Conservation (phyloP, 2,797 vertebrate species). For the Garrulus glandarius region DNA sequence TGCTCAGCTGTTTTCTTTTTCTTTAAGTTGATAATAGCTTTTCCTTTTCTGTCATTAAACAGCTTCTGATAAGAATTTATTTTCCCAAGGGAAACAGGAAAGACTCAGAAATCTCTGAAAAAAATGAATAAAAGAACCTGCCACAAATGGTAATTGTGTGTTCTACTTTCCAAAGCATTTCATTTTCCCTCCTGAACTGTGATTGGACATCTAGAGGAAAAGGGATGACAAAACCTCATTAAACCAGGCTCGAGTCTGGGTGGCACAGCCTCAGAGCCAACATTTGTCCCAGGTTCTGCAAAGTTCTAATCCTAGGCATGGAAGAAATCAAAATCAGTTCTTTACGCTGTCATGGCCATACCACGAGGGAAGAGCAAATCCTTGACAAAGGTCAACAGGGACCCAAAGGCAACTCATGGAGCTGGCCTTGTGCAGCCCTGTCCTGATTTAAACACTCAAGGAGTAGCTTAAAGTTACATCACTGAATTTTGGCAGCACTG, state of each 20-base stretch:
- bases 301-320: neutral
- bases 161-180: neutral
- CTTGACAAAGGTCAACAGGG: neutral
- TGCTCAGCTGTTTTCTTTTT: neutral
- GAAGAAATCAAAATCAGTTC: neutral
- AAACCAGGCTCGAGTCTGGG: neutral
- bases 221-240: neutral
- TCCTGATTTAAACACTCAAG: neutral
- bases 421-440: neutral
- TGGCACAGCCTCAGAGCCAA: neutral
- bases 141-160: neutral
- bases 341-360: accelerated
- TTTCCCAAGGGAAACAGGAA: neutral
- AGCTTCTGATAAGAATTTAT: neutral
- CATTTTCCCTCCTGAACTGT: neutral
- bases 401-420: neutral
- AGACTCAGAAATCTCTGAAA: neutral
- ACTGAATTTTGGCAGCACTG: neutral
- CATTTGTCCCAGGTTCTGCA: neutral
- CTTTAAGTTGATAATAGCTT: neutral
- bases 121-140: neutral
- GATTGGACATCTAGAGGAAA: neutral
- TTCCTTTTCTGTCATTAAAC: neutral
- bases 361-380: neutral
- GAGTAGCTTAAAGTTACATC: neutral